Evolutionary conservation across 2,797 vertebrate species (phyloP).

Genomic region (Astyanax mexicanus): DNA sequence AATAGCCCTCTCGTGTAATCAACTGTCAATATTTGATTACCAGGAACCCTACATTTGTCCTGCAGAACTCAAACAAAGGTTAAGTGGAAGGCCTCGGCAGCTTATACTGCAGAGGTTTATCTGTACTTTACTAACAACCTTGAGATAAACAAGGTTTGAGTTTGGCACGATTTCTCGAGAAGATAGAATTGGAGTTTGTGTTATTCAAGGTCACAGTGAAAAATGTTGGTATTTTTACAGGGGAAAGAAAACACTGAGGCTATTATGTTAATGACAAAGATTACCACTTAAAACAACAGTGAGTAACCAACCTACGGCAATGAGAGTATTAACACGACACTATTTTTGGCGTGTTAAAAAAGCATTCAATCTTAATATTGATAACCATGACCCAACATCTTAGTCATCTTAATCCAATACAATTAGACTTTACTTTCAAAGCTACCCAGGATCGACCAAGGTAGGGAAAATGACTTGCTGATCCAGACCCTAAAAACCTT

Average conservation of each 20-base stretch:
- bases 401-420: no score
- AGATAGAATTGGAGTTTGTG: not conserved
- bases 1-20: slow-evolving; percentile 60
- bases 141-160: slow-evolving; percentile 28
- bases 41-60: slow-evolving; percentile 8
- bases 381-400: no score
- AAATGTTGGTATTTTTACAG: not conserved
- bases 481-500: slow-evolving; percentile 17
- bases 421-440: slow-evolving; percentile 39
- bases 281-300: not conserved
- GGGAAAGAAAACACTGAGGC: slow-evolving; percentile 18
- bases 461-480: slow-evolving; percentile 37
- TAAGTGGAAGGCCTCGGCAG: slow-evolving; percentile 11
- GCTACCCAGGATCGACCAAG: not conserved
- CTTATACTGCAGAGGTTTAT: slow-evolving; percentile 3
- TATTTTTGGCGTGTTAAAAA: not conserved
- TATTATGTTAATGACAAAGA: slow-evolving; percentile 31
- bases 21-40: slow-evolving; percentile 61
- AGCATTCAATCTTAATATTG: no score
- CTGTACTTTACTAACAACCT: slow-evolving; percentile 42
- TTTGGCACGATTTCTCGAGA: slow-evolving; percentile 4
- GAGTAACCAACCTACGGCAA: not conserved
- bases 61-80: slow-evolving; percentile 20
- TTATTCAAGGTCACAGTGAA: slow-evolving; percentile 1
- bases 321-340: no score